Conservation (phyloP, 2,888 invertebrate species). For the Acanthopleura granulata region DNA sequence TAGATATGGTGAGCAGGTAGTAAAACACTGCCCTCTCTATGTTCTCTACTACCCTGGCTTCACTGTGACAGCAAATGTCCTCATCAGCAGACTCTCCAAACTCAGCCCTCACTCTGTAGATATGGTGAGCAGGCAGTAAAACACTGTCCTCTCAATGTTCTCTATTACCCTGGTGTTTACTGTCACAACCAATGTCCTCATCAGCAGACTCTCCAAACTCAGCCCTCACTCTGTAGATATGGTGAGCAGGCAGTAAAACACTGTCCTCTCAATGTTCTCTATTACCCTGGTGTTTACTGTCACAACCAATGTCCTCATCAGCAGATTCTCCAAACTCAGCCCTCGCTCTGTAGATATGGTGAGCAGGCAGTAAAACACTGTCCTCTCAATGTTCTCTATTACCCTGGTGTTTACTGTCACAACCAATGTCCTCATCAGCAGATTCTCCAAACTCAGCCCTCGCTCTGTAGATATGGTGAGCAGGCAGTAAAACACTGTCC, state of each 20-base stretch:
- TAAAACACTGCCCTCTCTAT: no score
- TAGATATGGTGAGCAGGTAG: no score
- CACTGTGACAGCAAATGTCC: conserved; percentile 45
- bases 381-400: no score
- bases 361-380: no score
- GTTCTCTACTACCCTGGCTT: conserved; percentile 16
- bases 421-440: conserved; percentile 50
- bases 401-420: conserved; percentile 32
- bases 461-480: conserved; percentile 44
- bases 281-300: no score
- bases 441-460: conserved; percentile 31
- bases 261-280: no score
- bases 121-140: conserved; percentile 40
- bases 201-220: not conserved
- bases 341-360: not conserved
- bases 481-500: not conserved
- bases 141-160: no score
- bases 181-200: not conserved
- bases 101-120: conserved; percentile 26
- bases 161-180: no score
- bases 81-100: conserved; percentile 46
- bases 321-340: no score
- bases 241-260: no score
- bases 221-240: no score
- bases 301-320: no score